phyloP scores from a whole-genome alignment of 2,113 vertebrate genomes.

The Bufo gargarizans region DNA sequence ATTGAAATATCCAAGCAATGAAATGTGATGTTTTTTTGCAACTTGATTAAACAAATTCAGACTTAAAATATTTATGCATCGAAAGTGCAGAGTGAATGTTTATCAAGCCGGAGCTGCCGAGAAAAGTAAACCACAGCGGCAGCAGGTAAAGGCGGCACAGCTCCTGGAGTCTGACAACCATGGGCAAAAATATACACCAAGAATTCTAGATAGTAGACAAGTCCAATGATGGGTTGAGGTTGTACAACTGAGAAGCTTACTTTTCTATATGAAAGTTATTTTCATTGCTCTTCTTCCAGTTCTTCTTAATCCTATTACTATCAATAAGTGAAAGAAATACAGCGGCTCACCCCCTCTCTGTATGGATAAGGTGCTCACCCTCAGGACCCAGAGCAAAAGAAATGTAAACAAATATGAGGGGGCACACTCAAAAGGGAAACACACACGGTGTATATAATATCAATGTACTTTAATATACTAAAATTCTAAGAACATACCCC shows the following conservation, averaged over 20 bases:
- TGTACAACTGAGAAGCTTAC: neutral
- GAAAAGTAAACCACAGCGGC: neutral
- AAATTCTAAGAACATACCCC: no score
- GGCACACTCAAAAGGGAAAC: no score
- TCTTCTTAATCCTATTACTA: no score
- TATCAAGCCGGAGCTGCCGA: neutral
- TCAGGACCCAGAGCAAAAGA: no score
- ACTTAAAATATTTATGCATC: constrained; percentile 50
- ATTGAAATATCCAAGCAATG: constrained; percentile 53
- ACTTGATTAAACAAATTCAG: constrained; percentile 50
- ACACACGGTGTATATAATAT: no score
- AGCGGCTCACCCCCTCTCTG: no score
- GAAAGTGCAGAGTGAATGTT: constrained; percentile 22
- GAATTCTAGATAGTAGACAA: neutral
- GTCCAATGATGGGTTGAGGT: neutral
- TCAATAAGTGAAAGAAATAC: no score
- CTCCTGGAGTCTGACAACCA: constrained; percentile 19
- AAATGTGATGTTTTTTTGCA: constrained; percentile 42
- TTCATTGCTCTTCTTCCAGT: no score
- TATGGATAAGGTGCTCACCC: no score
- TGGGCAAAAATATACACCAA: neutral
- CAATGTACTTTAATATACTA: no score
- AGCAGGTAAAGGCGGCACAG: constrained; percentile 16
- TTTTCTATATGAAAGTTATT: no score
- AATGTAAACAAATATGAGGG: no score